Evolutionary conservation across 2,888 invertebrate species (phyloP).

Genomic region (Trachelus stipa): DNA sequence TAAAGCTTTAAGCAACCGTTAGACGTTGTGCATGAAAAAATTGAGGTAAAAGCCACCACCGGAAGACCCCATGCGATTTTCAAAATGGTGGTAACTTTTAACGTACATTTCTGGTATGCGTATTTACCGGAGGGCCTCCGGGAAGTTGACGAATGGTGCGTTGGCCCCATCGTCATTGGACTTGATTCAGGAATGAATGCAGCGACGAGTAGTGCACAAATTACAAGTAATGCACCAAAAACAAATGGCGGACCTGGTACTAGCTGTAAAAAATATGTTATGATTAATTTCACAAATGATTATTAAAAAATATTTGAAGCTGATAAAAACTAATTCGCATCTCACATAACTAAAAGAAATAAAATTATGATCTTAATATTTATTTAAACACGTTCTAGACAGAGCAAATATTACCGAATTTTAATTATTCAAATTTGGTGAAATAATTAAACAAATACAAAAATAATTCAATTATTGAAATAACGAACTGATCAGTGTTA

Average conservation of each 20-base stretch:
- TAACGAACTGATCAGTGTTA: no score
- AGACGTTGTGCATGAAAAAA: background rate
- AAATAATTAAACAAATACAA: no score
- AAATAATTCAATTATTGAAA: no score
- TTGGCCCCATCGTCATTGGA: constrained; percentile 65
- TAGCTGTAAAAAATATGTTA: constrained; percentile 69
- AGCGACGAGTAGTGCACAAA: constrained; percentile 93
- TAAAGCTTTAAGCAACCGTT: background rate
- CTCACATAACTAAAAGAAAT: background rate
- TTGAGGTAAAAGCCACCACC: constrained; percentile 55
- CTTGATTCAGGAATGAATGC: constrained; percentile 84
- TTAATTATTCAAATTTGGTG: no score
- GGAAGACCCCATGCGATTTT: constrained; percentile 31
- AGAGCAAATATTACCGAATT: no score
- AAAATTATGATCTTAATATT: background rate
- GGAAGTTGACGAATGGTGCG: constrained; percentile 73
- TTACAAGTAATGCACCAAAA: constrained; percentile 95
- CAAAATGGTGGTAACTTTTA: constrained; percentile 60
- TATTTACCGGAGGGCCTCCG: constrained; percentile 70
- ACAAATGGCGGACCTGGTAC: constrained; percentile 99
- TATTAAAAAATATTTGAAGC: background rate
- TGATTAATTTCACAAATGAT: background rate
- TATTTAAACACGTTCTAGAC: background rate
- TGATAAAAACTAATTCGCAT: background rate
- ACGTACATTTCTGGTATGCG: constrained; percentile 68